Conservation (phyloP, 2,797 vertebrate genomes). For the Agapornis canus region DNA sequence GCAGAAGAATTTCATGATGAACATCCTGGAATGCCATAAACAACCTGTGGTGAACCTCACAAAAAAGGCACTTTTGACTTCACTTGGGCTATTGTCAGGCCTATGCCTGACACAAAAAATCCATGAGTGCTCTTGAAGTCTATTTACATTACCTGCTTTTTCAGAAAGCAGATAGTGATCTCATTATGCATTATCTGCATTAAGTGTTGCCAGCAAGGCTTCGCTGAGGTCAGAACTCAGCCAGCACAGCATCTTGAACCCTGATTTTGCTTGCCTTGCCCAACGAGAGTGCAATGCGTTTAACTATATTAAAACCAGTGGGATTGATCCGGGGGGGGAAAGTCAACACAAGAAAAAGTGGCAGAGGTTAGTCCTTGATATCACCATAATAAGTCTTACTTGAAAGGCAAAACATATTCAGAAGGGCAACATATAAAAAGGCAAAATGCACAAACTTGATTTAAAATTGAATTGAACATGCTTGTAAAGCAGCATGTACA, state of each 20-base stretch:
- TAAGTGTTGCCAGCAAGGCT: background rate
- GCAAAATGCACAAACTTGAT: background rate
- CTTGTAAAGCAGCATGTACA: background rate
- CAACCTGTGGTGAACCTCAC: background rate
- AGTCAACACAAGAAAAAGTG: background rate
- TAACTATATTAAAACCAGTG: background rate
- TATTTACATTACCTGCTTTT: slow-evolving; percentile 14
- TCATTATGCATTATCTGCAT: background rate
- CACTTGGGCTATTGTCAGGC: background rate
- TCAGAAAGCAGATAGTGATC: slow-evolving; percentile 4
- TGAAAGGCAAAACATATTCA: background rate
- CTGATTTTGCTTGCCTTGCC: background rate
- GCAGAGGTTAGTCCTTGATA: background rate
- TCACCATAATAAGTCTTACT: background rate
- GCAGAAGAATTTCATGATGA: slow-evolving; percentile 33
- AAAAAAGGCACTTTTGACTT: background rate
- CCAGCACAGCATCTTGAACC: background rate
- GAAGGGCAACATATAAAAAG: background rate
- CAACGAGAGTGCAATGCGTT: background rate
- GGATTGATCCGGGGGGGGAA: background rate
- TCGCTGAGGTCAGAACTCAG: background rate
- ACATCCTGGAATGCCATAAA: background rate
- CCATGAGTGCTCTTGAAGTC: background rate
- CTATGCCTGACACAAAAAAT: background rate
- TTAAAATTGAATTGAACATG: background rate